Base-by-base conservation (phyloP, 2,888 invertebrate species). In the Apamea epomidion region DNA sequence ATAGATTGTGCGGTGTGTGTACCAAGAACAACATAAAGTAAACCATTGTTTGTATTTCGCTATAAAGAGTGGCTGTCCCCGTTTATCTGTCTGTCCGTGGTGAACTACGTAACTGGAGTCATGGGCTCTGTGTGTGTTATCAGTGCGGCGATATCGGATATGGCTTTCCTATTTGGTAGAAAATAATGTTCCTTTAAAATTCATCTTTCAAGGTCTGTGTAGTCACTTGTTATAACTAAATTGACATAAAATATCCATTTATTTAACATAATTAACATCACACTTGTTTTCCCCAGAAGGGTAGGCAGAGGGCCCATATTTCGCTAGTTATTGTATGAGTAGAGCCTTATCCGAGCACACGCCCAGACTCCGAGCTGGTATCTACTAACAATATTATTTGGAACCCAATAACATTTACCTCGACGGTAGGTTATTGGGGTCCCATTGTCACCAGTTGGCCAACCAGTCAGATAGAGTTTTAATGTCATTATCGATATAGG, bases 41-140 rank as follows among this genome's bases (percentile, higher is more conserved):
- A 48, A 25, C 89, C 87, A 89, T 89, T 89, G 89, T 89, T 82
- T 77, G 80, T 83, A 73, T 71, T 82, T 71, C 82, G 80, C 84
- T 85, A 89, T 89, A 90, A 89, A 89, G 90, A 85, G 69, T 62
- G 48, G 54, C 87, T 88, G 90, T 88, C 88, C 73, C 69, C 87
- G 81, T 82, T 76, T 84, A 82, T 90, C 80, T 87, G 85, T 81
- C 74, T 74, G 85, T 81, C 29, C 74, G 78, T 78, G 72, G 68
- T 65, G 79, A 69, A 73, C 77, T 86, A 69, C 75, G 83, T 73
- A 87, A 84, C 74, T 70, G 60, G 32, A 69, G 42, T 67, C 74
- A 64, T 68, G 64, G 69, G 68, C 32, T 32, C 74, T n/a, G 65
- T 62, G 54, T 48, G 73, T 64, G 48, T 81, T 85, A 75, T 83